Percentiles rank a stretch among this genome's conserved stretches.
Conservation (phyloP, 2,113 vertebrate genomes). For the Elgaria multicarinata region DNA sequence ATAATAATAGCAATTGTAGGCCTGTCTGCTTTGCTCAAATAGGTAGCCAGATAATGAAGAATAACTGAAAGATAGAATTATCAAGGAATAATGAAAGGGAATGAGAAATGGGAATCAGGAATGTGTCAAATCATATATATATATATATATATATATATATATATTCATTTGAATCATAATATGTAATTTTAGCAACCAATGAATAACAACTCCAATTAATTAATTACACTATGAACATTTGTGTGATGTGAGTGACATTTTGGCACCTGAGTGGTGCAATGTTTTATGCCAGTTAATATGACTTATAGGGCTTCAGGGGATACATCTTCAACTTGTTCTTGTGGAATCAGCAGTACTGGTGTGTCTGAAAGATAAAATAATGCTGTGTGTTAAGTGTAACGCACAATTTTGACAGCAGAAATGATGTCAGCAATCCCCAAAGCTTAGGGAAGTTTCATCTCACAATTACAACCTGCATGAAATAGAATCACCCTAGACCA, state of each 20-base stretch:
- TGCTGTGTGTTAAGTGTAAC: neutral
- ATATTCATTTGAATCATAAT: neutral
- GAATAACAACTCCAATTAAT: neutral
- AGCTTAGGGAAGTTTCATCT: neutral
- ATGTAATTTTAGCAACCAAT: neutral
- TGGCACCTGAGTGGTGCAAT: constrained; percentile 20
- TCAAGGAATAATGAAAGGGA: neutral
- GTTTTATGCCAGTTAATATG: constrained; percentile 26
- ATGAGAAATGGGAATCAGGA: neutral
- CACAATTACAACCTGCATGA: neutral
- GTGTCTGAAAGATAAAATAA: neutral
- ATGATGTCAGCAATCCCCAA: neutral
- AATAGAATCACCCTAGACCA: neutral
- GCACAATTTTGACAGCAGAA: neutral
- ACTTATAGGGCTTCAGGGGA: constrained; percentile 37
- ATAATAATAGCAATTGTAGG: neutral
- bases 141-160: neutral
- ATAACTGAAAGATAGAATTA: neutral
- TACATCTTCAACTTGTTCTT: neutral
- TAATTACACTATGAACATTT: constrained; percentile 32
- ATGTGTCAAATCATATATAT: neutral
- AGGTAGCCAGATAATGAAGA: neutral
- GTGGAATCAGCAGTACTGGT: neutral
- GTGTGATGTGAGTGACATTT: constrained; percentile 32
- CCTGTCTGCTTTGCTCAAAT: neutral